Percentiles rank a stretch among this genome's conserved stretches.
Conservation (phyloP, 2,797 vertebrate genomes). For the Cynodonichthys magdalenae region DNA sequence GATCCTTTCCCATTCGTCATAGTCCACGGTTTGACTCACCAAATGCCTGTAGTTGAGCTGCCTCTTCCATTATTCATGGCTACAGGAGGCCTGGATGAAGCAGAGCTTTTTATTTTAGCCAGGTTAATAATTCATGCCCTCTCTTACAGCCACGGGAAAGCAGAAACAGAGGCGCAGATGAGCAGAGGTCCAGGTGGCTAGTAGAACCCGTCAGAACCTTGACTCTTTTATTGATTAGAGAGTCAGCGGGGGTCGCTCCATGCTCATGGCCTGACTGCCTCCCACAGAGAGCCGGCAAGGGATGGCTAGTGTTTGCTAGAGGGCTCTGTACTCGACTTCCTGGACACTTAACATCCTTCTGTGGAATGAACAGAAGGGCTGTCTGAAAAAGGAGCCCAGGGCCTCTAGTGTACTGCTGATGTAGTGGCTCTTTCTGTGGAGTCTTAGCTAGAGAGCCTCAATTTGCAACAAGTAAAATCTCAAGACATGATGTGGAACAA, state of each 20-base stretch:
- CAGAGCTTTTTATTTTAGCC: conserved; percentile 84
- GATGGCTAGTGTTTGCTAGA: conserved; percentile 41
- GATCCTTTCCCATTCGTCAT: conserved; percentile 78
- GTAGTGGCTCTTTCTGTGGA: conserved; percentile 1
- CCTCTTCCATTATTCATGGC: conserved; percentile 84
- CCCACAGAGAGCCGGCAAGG: conserved; percentile 49
- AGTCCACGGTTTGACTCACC: conserved; percentile 80
- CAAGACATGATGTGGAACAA: neutral
- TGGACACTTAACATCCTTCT: conserved; percentile 49
- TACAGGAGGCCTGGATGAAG: conserved; percentile 78
- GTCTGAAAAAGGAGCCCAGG: conserved; percentile 30
- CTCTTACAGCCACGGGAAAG: conserved; percentile 73
- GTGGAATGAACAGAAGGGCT: conserved; percentile 32
- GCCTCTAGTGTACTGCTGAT: neutral
- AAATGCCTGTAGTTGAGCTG: conserved; percentile 80
- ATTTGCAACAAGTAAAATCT: conserved; percentile 4
- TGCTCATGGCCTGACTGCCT: conserved; percentile 48
- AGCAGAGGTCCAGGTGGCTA: conserved; percentile 70
- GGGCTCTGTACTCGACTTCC: conserved; percentile 45
- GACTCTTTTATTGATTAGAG: conserved; percentile 68
- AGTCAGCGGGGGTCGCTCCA: conserved; percentile 60
- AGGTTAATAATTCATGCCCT: conserved; percentile 86
- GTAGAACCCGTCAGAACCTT: conserved; percentile 69
- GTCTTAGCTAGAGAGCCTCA: conserved; percentile 6
- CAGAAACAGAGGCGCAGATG: conserved; percentile 70